These are phyloP conservation scores for Caerostris extrusa DNA, from an alignment of 1,140 invertebrate genomes.

Conservation along the genomic window DNA sequence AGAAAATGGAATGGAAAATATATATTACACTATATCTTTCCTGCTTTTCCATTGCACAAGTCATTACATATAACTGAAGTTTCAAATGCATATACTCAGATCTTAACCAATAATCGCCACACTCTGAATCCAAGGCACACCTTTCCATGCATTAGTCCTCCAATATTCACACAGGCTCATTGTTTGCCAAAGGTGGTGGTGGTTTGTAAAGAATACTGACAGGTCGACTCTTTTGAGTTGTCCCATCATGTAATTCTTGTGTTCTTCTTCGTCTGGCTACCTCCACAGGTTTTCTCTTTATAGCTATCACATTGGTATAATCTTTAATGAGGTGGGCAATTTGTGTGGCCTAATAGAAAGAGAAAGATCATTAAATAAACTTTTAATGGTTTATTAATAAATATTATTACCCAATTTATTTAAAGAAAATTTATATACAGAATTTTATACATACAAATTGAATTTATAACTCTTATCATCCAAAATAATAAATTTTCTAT, in stretches of 20 bases:
- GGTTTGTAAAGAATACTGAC: conserved; percentile 78
- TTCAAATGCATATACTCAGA: not conserved
- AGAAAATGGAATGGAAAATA: conserved; percentile 28
- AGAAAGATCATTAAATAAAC: not conserved
- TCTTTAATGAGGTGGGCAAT: conserved; percentile 96
- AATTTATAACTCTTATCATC: too few species aligned
- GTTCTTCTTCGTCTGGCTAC: conserved; percentile 66
- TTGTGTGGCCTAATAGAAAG: conserved; percentile 89
- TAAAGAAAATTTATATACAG: too few species aligned
- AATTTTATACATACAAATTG: too few species aligned
- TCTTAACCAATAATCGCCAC: not conserved
- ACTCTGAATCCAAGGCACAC: conserved; percentile 62
- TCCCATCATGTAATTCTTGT: conserved; percentile 70
- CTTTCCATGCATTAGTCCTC: conserved; percentile 29
- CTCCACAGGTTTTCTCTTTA: conserved; percentile 76
- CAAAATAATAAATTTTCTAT: too few species aligned
- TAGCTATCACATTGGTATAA: conserved; percentile 83
- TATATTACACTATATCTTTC: not conserved
- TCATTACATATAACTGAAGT: not conserved
- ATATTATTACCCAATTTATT: too few species aligned
- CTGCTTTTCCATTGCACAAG: not conserved
- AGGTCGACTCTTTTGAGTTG: conserved; percentile 74
- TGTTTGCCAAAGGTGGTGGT: conserved; percentile 72
- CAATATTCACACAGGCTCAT: conserved; percentile 59
- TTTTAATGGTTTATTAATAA: too few species aligned